Base-by-base conservation (phyloP, 2,888 invertebrate genomes). In the Mimas tiliae region DNA sequence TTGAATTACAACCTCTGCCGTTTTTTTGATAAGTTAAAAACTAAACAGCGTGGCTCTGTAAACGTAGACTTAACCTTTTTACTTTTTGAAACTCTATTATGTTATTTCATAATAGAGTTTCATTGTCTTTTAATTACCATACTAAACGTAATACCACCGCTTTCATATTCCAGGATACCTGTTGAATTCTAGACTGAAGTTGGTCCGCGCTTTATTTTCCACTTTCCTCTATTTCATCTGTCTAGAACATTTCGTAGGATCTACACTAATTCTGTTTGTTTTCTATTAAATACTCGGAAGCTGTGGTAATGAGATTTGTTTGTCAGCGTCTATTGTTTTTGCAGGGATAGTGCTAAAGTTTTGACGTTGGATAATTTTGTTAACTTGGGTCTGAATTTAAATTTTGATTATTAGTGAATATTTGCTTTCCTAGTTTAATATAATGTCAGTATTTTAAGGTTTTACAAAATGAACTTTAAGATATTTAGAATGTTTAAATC, bases 251-350 rank as follows among this genome's bases (percentile, higher is more conserved):
- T 58, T 16, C 9, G 19, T 42, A 19, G 58, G 16, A 55, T 55
- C 58, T 19, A 58, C 19, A 58, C 3, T 58, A 58, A 58, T 58
- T 58, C 38, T 19, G 38, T 42, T 58, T 58, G 38, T 38, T 42
- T 58, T 58, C 38, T 42, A 42, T 58, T 42, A 58, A 42, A 38
- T 9, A 63, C 63, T 63, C 9, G n/a, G 47, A 48, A 48, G 62
- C 45, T 16, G 33, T 21, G 48, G 12, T 14, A 12, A 63, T 47
- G 33, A 55, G 16, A 55, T 58, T 16, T 38, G 11, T 38, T 34
- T 42, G 27, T 34, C 34, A 16, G 19, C 50, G 50, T 1, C 47
- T 52, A 51, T 51, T 50, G 50, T 50, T 19, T 50, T 19, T 50
- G 50, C 50, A 50, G 50, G 19, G 19, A 16, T 7, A 3, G 9